Base-by-base conservation (phyloP, 2,888 invertebrate genomes). In the Agrotis puta region DNA sequence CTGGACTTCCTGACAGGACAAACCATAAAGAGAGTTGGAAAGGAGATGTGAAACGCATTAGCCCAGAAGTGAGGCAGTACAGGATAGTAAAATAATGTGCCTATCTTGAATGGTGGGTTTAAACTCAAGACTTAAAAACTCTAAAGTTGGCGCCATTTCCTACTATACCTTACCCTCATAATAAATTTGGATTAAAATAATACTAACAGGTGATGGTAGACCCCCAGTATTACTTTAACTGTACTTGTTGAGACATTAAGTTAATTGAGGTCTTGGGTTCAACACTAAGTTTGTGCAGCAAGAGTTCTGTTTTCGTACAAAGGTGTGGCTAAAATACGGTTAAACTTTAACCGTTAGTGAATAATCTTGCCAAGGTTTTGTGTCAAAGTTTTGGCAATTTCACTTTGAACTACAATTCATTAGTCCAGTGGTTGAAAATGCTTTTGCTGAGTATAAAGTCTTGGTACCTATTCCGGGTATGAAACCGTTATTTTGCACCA, bases 171-270 rank as follows among this genome's bases (percentile, higher is more conserved):
- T 18, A 4, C 11, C 27, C n/a, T n/a, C 27, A 53, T 18, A 24
- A 7, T 24, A 7, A 53, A 53, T 3, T 53, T 24, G 2, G 0
- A 54, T 18, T 11, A 24, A 56, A 56, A 14, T 18, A 56, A 7
- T 56, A n/a, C n/a, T 6, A 53, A 1, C n/a, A 56, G 14, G 14
- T 33, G n/a, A 33, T 7, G 56, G 33, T 33, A 56, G 39, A n/a
- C 33, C 56, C 33, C 33, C 33, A 27, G 59, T 20, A 27, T 75
- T 64, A 64, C 39, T 66, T 45, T 24, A 66, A 74, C 13, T 63
- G 53, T 64, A 59, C 50, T 75, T 67, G 74, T 51, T 74, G 18
- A 67, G 33, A 39, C 50, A 18, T 66, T 54, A 45, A 74, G 13
- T 45, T 64, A 45, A 75, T 75, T 62, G 43, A 80, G 51, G 47